Base-by-base conservation (phyloP, 1,140 invertebrate genomes). In the Drosophila oshimai region DNA sequence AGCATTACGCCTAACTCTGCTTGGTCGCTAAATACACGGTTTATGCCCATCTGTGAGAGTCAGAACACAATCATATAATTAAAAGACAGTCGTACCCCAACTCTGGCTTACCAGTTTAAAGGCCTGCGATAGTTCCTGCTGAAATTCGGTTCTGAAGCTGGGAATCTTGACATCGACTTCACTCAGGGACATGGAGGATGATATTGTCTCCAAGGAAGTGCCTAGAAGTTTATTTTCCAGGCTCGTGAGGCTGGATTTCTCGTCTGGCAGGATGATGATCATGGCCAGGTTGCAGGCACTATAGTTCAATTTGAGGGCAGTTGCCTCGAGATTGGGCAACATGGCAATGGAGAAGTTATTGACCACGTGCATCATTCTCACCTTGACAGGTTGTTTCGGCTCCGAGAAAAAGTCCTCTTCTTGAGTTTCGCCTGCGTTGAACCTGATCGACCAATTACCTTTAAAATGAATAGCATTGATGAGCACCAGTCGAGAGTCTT, bases 381-480 rank as follows among this genome's bases (percentile, higher is more conserved):
- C 83, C 54, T 72, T 49, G 24, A 77, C 77, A 0, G 58, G 55
- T 6, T 89, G 61, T 4, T 57, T 74, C 36, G 90, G 57, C 7
- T 74, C 83, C 6, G 90, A 39, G 31, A 87, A 83, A 71, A 93
- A 93, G 36, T 72, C 24, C 29, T 81, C 90, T 6, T 79, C 50
- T 1, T 20, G 7, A 2, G 92, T 93, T 3, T 64, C 17, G 4
- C 60, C 41, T 18, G 51, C 20, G 20, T 92, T 57, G 67, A 93
- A 93, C 28, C 62, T 67, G 34, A 89, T n/a, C 15, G 69, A 28
- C 93, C 93, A 93, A n/a, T 57, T 45, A 7, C 91, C 95, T 91
- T 97, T 97, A 90, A 98, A 98, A 87, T 97, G 96, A 45, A 98
- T 93, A 6, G 96, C 96, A 92, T 97, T 98, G 6, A 96, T 91